Base-by-base conservation (phyloP, 2,888 invertebrate species). In the Flexamia atlantica region DNA sequence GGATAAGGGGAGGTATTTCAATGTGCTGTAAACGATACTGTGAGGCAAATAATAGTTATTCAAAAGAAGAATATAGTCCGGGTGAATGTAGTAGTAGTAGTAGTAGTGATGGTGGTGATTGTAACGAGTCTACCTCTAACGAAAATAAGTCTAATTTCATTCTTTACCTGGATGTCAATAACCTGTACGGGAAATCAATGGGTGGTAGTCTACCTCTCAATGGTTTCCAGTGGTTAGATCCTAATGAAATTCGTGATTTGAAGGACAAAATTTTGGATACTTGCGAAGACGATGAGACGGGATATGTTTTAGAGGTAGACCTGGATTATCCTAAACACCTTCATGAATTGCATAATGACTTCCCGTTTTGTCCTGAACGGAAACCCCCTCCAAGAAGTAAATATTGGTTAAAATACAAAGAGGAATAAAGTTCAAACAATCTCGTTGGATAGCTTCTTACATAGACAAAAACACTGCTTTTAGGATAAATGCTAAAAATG, bases 361-460 rank as follows among this genome's bases (percentile, higher is more conserved):
- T 84, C 20, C 85, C 85, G 9, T 80, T 82, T 32, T 32, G 82
- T 9, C 81, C 85, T 9, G 81, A 83, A 53, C 72, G 68, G 2
- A 81, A 32, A 57, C 12, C 23, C 0, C 74, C 83, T 0, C 74
- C 82, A 25, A 57, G 79, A 25, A 28, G 57, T 14, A 74, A 74
- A 68, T 76, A 9, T 46, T 46, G 14, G 17, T 14, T 9, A 82
- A 82, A 87, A 87, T 89, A 25, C 88, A 89, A 84, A 81, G 88
- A n/a, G 84, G 88, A 17, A 79, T 89, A 17, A 25, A 84, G 32
- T 89, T 89, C 84, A 84, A 85, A 25, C 89, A 89, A 87, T 86
- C 86, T 9, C 40, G 83, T 30, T 89, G 87, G 88, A 72, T 89
- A 60, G 87, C 88, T 82, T 81, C 85, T 42, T 88, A 88, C 84